phyloP scores from a whole-genome alignment of 1,140 invertebrate species.

The Nebria ingens region DNA sequence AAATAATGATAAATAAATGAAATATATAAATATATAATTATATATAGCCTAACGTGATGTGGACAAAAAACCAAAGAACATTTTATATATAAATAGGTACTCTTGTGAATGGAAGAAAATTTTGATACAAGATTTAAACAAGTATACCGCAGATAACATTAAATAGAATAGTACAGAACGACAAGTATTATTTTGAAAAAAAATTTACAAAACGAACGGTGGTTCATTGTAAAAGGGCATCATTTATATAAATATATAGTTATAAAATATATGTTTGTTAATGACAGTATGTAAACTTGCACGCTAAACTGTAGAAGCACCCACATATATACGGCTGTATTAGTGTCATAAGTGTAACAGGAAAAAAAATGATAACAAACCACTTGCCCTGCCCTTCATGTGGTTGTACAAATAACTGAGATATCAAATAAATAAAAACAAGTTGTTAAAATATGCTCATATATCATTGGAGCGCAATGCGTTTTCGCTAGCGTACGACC shows the following conservation, averaged over 20 bases:
- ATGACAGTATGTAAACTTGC: slow-evolving; percentile 17
- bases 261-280: slow-evolving; percentile 19
- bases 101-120: slow-evolving; percentile 24
- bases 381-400: slow-evolving; percentile 17
- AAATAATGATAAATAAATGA: not conserved
- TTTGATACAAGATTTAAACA: slow-evolving; percentile 30
- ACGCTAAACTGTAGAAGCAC: slow-evolving; percentile 19
- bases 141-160: slow-evolving; percentile 22
- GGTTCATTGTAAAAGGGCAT: slow-evolving; percentile 17
- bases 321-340: slow-evolving; percentile 13
- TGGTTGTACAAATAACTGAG: slow-evolving; percentile 19
- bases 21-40: slow-evolving; percentile 18
- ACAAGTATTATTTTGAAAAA: slow-evolving; percentile 12
- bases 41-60: slow-evolving; percentile 28
- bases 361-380: too few relatives aligned
- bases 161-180: slow-evolving; percentile 16
- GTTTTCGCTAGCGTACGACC: too few relatives aligned
- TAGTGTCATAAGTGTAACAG: slow-evolving; percentile 9
- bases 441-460: slow-evolving; percentile 11
- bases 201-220: slow-evolving; percentile 12
- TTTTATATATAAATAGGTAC: slow-evolving; percentile 25
- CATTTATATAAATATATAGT: slow-evolving; percentile 17
- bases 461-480: too few relatives aligned
- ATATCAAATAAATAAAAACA: slow-evolving; percentile 15
- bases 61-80: slow-evolving; percentile 19